These are phyloP conservation scores for Caenorhabditis tropicalis DNA, from an alignment of 1,140 invertebrate genomes.

Conservation along the genomic window DNA sequence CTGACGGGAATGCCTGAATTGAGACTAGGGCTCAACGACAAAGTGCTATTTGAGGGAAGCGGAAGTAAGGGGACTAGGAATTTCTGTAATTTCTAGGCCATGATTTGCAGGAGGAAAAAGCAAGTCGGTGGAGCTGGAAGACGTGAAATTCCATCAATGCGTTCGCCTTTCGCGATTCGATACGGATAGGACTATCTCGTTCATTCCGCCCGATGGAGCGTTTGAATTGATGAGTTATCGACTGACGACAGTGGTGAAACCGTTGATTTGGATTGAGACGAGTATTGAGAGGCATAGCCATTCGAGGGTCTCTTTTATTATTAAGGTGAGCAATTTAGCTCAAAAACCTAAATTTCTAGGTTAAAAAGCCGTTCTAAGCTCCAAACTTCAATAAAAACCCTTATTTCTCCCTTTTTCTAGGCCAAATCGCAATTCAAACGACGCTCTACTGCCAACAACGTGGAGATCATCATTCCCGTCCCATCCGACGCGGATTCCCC, in stretches of 20 bases:
- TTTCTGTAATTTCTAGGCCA: no score
- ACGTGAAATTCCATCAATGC: constrained; percentile 77
- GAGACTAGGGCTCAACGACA: constrained; percentile 96
- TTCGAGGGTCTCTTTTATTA: constrained; percentile 85
- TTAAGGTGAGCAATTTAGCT: constrained; percentile 85
- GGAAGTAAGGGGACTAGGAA: constrained; percentile 82
- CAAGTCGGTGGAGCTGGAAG: constrained; percentile 75
- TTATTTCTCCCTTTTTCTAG: constrained; percentile 73
- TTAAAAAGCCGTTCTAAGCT: no score
- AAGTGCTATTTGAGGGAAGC: constrained; percentile 97
- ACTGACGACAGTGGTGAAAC: constrained; percentile 72
- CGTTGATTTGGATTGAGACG: constrained; percentile 76
- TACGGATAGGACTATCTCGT: constrained; percentile 76
- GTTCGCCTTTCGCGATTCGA: constrained; percentile 76
- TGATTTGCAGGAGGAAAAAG: constrained; percentile 72
- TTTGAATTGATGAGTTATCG: constrained; percentile 76
- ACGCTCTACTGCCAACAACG: constrained; percentile 82
- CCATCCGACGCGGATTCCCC: constrained; percentile 76
- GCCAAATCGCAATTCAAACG: constrained; percentile 99
- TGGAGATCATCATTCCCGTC: constrained; percentile 76
- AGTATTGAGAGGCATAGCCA: constrained; percentile 75
- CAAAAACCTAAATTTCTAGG: no score
- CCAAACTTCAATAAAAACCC: no score
- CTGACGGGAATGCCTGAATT: constrained; percentile 98
- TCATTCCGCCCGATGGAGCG: constrained; percentile 76